Evolutionary conservation across 2,113 vertebrate genomes (phyloP).

Genomic region (Ochotona princeps): DNA sequence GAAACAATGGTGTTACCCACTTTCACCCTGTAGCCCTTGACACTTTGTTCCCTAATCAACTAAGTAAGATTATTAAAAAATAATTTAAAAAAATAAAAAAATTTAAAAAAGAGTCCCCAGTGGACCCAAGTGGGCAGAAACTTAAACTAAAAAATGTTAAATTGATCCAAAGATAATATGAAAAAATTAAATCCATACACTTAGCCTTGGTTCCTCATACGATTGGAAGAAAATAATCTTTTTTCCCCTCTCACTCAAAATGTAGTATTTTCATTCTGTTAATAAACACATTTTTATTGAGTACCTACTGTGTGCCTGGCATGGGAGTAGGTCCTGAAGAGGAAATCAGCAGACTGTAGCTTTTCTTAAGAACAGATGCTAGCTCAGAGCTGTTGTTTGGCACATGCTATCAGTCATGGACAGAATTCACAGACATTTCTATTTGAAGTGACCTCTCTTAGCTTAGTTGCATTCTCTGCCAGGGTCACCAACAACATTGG

Average conservation of each 20-base stretch:
- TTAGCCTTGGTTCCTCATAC: background rate
- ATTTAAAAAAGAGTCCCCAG: no score
- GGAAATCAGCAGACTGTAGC: background rate
- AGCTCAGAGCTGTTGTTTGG: background rate
- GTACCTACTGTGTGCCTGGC: background rate
- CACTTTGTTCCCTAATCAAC: no score
- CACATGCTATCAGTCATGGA: background rate
- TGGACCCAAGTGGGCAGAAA: slow-evolving; percentile 45
- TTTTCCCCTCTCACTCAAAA: background rate
- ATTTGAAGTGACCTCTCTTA: background rate
- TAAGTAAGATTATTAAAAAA: no score
- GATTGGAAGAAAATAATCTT: slow-evolving; percentile 12
- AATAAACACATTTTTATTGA: background rate
- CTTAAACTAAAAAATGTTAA: slow-evolving; percentile 38
- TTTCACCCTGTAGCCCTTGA: no score
- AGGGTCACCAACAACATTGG: background rate
- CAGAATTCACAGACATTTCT: background rate
- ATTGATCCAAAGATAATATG: slow-evolving; percentile 20
- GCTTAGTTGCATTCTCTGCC: background rate
- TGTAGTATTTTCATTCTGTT: background rate
- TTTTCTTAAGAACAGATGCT: background rate
- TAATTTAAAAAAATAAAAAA: no score
- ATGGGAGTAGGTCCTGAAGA: background rate
- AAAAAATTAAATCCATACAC: slow-evolving; percentile 38
- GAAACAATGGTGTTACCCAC: no score